Base-by-base conservation (phyloP, 1,140 invertebrate species). In the Papilio helenus region DNA sequence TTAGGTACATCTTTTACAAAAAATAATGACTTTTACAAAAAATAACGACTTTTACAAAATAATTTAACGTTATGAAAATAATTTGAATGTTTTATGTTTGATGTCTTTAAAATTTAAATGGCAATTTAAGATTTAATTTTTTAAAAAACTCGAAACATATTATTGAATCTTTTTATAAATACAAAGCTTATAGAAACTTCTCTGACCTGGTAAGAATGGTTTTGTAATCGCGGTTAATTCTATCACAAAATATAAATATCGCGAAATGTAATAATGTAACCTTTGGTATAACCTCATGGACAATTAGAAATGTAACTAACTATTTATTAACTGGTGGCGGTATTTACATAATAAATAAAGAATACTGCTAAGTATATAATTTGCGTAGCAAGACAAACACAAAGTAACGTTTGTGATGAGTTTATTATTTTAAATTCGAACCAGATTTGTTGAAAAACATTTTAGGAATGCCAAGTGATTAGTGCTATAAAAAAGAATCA, bases 401-500 rank as follows among this genome's bases (percentile, higher is more conserved):
- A 23, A 26, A 61, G 58, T 26, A 2, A 58, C 10, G 9, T 61
- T 10, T 61, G 10, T 61, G 14, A 61, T 26, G 58, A 61, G 9
- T 61, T 61, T 61, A 61, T 61, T 61, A 61, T 12, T 23, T 26
- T 3, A 10, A 26, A 10, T 14, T 61, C 23, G 29, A 14, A 26
- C 12, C 12, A 71, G 34, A 3, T 42, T 71, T 71, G 23, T 71
- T n/a, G 29, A 18, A 3, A 71, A 4, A 71, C 42, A 34, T 16
- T 39, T 10, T 71, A 9, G 51, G n/a, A 58, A 58, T 34, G 61
- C 7, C 10, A 46, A 46, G 73, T 58, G 9, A 79, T 34, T 42
- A 39, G n/a, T 18, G 34, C 34, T 20, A 73, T 20, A 14, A 55
- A 12, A 23, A 42, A 46, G 14, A 39, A 74, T 86, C 83, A 92